A percentile compares a stretch with the other conserved stretches of the same genome.
Evolutionary conservation across 2,888 invertebrate species (phyloP).

Genomic region (Neoascia interrupta): DNA sequence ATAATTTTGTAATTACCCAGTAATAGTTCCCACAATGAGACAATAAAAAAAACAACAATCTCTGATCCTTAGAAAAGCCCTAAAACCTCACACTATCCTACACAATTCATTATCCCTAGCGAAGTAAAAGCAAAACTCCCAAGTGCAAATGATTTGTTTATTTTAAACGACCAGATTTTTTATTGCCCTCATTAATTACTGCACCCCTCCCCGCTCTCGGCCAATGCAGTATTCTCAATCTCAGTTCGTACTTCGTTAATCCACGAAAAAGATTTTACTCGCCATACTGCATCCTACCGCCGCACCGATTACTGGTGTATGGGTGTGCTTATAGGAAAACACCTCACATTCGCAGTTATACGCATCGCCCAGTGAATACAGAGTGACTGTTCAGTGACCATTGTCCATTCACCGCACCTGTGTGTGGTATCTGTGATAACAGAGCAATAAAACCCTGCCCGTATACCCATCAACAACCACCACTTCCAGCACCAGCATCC

Average conservation of each 20-base stretch:
- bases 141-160: constrained; percentile 69
- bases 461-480: constrained; percentile 41
- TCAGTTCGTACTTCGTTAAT: constrained; percentile 60
- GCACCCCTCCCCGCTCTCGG: constrained; percentile 69
- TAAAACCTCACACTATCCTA: constrained; percentile 3
- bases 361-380: constrained; percentile 43
- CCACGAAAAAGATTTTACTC: constrained; percentile 46
- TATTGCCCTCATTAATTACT: constrained; percentile 78
- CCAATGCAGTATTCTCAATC: constrained; percentile 42
- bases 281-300: constrained; percentile 15
- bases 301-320: not conserved
- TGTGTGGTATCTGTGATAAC: constrained; percentile 66
- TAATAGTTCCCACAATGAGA: constrained; percentile 26
- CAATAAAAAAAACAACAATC: constrained; percentile 26
- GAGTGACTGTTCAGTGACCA: constrained; percentile 23
- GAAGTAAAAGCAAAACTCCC: constrained; percentile 62
- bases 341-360: constrained; percentile 63
- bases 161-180: constrained; percentile 73
- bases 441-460: constrained; percentile 59
- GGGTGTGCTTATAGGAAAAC: constrained; percentile 13
- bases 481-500: constrained; percentile 47
- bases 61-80: constrained; percentile 11
- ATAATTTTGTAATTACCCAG: constrained; percentile 37
- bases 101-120: not conserved
- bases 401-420: constrained; percentile 65